Evolutionary conservation across 2,797 vertebrate genomes (phyloP).

Genomic region (Mus minutoides): DNA sequence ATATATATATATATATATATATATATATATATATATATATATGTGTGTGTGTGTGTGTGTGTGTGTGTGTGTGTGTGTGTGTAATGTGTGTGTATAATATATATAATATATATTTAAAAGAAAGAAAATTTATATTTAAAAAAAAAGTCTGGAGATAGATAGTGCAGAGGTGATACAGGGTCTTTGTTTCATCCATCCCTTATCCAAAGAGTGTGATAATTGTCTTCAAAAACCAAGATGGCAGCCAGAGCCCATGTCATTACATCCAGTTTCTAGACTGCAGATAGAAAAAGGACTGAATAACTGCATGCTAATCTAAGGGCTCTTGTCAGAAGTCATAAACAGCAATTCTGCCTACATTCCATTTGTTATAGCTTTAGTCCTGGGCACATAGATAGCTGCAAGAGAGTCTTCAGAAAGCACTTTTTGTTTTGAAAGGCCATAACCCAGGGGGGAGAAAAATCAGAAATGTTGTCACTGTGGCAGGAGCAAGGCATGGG

Average conservation of each 20-base stretch:
- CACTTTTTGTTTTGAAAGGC: not conserved
- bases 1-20: too few species aligned
- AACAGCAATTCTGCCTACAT: not conserved
- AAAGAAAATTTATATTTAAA: not conserved
- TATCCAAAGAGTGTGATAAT: not conserved
- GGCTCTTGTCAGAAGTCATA: not conserved
- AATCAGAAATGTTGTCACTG: not conserved
- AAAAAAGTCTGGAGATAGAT: not conserved
- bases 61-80: too few species aligned
- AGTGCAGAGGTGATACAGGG: not conserved
- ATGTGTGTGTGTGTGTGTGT: too few species aligned
- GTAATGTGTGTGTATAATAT: too few species aligned
- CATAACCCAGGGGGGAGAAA: not conserved
- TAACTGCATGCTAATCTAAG: not conserved
- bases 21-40: too few species aligned
- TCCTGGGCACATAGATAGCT: not conserved
- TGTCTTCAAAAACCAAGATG: constrained; percentile 18
- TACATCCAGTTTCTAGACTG: not conserved
- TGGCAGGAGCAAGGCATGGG: not conserved
- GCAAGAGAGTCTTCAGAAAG: not conserved
- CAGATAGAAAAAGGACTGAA: not conserved
- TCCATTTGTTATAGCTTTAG: not conserved
- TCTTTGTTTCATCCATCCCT: not conserved
- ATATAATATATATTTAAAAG: not conserved
- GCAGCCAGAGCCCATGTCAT: not conserved